Evolutionary conservation across 2,797 vertebrate genomes (phyloP).

Genomic region (Megaceryle alcyon): DNA sequence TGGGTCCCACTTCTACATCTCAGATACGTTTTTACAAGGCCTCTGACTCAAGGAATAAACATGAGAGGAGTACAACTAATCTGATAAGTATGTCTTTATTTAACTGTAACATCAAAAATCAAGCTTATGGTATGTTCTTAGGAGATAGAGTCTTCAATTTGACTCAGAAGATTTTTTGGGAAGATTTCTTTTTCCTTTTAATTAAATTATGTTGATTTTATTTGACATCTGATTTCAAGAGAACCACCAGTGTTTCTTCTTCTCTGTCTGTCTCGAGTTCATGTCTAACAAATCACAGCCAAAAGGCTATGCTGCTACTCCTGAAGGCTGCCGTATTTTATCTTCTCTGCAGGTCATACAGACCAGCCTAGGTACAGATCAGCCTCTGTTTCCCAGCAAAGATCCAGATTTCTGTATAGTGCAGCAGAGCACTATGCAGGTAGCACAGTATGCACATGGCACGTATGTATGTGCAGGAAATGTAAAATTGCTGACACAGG

Average conservation of each 20-base stretch:
- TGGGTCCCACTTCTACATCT: slow-evolving; percentile 8
- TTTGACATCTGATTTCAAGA: slow-evolving; percentile 42
- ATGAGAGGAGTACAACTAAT: slow-evolving; percentile 56
- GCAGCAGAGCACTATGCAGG: neutral
- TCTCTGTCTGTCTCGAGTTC: neutral
- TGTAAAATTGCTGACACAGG: neutral
- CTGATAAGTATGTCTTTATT: slow-evolving; percentile 53
- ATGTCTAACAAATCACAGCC: neutral
- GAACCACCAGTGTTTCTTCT: neutral
- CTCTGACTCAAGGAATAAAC: slow-evolving; percentile 52
- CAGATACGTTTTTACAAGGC: slow-evolving; percentile 30
- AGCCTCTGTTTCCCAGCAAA: neutral
- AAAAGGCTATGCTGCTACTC: neutral
- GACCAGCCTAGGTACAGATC: neutral
- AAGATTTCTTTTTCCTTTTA: slow-evolving; percentile 43
- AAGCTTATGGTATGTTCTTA: slow-evolving; percentile 50
- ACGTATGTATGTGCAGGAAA: accelerated
- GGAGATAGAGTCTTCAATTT: slow-evolving; percentile 59
- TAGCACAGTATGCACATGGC: neutral
- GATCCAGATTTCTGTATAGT: neutral
- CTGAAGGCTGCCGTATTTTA: neutral
- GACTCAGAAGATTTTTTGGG: neutral
- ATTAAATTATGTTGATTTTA: slow-evolving; percentile 18
- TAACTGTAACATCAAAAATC: slow-evolving; percentile 57
- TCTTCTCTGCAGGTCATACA: neutral